Base-by-base conservation (phyloP, 2,888 invertebrate species). In the Agrotis segetum region DNA sequence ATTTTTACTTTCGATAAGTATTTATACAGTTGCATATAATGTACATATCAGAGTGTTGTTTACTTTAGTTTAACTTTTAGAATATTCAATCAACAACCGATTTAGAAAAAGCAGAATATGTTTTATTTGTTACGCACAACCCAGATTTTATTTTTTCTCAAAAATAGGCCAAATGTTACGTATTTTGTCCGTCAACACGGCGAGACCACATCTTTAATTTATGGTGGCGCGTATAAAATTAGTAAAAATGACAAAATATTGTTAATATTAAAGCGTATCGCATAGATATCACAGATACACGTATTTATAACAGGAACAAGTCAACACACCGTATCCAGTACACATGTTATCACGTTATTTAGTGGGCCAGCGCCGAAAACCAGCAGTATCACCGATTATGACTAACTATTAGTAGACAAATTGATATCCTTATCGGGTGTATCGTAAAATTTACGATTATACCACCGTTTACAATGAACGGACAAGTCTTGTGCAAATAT, bases 361-460 rank as follows among this genome's bases (percentile, higher is more conserved):
- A 87, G 88, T 90, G 89, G 90, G 90, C 89, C 91, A 92, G 88
- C 84, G 89, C 88, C 88, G 83, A 88, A 90, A 89, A 84, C 86
- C 85, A 83, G 61, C 82, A 84, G 88, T 93, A 94, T 93, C 93
- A 74, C 73, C 85, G 92, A 92, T 92, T 90, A 91, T 87, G 71
- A 82, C 75, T 77, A 79, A 89, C 90, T 89, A 91, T 90, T 91
- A 92, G 88, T 88, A 90, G 89, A 91, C 93, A 92, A 93, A 93
- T 92, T 94, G 93, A 93, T 94, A 93, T 85, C 87, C 84, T 91
- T 94, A 94, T 94, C 94, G 81, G 52, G 67, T 82, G 80, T 90
- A 92, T 94, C 93, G 89, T 94, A 95, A 94, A 94, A 88, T 93
- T 93, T 93, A 94, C 89, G 92, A 93, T 89, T 89, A 90, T 82